Evolutionary conservation across 2,888 invertebrate species (phyloP), one percentile per base, ranked within the genome.

Genomic region (Tetragnatha montana): DNA sequence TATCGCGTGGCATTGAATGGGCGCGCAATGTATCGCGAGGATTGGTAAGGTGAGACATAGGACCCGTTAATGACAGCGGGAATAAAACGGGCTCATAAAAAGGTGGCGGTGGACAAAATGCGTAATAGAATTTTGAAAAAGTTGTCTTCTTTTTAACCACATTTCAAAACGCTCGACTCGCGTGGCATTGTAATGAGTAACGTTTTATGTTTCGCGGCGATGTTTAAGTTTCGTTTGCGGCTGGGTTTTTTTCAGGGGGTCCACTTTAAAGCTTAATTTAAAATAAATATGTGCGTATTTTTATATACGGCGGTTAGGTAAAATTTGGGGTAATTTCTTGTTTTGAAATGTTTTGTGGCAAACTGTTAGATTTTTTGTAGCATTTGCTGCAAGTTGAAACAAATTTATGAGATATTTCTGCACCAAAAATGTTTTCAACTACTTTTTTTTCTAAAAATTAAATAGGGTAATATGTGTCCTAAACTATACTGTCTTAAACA

Each of bases 31-130:
- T 78, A 78, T 60, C 60, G 78, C 22, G 1, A 22, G 51, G 22
- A 35, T 51, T 35, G 4, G 73, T 60, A 74, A 74, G 60, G 82
- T 82, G 82, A 82, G 70, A 70, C 50, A 35, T 70, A 47, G 69
- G 47, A 71, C 82, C 35, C 71, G 73, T 50, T 74, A 82, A 51
- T 51, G 82, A 82, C 74, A 73, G 19, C 17, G n/a, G n/a, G 60
- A 73, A 71, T 74, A 73, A 74, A 82, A 82, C 35, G 10, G n/a
- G n/a, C 21, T 51, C n/a, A 82, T 82, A 82, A 82, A 73, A 81
- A 73, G 17, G 14, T 8, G 21, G 60, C 17, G 78, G 78, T 21
- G 60, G 60, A 78, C 21, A 22, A 78, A 22, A 19, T 78, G 19
- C 49, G 21, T 12, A 19, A 60, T 60, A 22, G 80, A 80, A 80